phyloP scores from a whole-genome alignment of 1,140 invertebrate species.

The Drosophila malerkotliana region DNA sequence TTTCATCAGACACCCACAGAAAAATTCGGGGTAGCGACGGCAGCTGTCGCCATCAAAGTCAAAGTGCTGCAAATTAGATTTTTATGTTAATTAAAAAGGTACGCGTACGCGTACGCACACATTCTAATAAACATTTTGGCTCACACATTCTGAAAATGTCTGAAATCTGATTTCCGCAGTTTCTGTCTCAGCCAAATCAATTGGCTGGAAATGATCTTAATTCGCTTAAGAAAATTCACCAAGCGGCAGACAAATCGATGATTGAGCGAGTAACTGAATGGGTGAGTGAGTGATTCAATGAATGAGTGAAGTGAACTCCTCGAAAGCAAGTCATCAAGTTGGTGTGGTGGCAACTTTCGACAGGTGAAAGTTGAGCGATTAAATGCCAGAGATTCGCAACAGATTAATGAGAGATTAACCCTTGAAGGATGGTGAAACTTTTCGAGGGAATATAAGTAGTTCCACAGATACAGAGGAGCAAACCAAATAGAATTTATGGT shows the following conservation, averaged over 20 bases:
- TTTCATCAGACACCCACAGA: constrained; percentile 54
- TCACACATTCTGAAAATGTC: constrained; percentile 11
- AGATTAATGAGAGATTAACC: constrained; percentile 46
- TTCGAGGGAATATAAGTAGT: constrained; percentile 1
- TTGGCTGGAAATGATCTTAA: constrained; percentile 51
- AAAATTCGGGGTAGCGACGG: background rate
- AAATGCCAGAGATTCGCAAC: constrained; percentile 28
- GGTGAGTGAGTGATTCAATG: constrained; percentile 17
- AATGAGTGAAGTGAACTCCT: constrained; percentile 13
- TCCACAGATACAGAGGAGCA: no score
- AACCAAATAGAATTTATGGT: no score
- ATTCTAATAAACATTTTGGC: constrained; percentile 10
- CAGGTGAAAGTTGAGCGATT: constrained; percentile 51
- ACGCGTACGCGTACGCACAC: constrained; percentile 40
- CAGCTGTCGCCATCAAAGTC: constrained; percentile 46
- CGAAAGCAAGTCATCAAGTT: constrained; percentile 31
- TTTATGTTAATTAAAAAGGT: constrained; percentile 82
- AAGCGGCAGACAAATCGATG: constrained; percentile 39
- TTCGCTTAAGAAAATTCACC: constrained; percentile 35
- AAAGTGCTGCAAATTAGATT: constrained; percentile 79
- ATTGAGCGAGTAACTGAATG: constrained; percentile 40
- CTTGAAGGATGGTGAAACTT: constrained; percentile 13
- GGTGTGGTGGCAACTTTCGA: background rate
- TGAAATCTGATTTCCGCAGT: constrained; percentile 27
- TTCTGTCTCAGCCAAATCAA: constrained; percentile 28